Conservation (phyloP, 2,113 vertebrate species). For the Heterochromis multidens region DNA sequence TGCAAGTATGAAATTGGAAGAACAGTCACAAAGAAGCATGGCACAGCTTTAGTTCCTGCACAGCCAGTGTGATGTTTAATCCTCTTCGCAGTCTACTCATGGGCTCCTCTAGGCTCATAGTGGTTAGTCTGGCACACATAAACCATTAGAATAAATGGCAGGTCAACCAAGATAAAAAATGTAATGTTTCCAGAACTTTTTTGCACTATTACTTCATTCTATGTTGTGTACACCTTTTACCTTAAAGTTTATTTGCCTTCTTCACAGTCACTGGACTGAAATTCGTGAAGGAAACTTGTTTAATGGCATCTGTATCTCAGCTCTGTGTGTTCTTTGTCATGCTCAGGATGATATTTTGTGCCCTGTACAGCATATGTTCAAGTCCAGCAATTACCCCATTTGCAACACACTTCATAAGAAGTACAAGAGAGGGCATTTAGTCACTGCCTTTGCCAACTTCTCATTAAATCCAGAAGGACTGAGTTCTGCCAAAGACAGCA, state of each 20-base stretch:
- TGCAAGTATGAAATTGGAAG: slow-evolving; percentile 42
- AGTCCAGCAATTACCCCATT: neutral
- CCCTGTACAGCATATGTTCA: neutral
- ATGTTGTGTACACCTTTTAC: neutral
- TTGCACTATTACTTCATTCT: neutral
- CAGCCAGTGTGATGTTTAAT: slow-evolving; percentile 37
- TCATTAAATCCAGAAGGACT: slow-evolving; percentile 33
- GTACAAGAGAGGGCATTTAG: slow-evolving; percentile 3
- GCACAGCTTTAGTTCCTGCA: slow-evolving; percentile 1
- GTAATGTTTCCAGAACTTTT: neutral
- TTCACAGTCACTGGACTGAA: neutral
- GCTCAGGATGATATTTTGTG: neutral
- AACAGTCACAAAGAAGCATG: slow-evolving; percentile 15
- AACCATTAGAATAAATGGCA: neutral
- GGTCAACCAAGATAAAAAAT: neutral
- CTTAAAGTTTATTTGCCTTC: neutral
- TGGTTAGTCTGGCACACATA: neutral
- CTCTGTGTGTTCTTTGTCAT: neutral
- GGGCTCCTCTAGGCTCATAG: neutral
- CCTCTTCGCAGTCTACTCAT: neutral
- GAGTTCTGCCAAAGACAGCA: slow-evolving; percentile 27
- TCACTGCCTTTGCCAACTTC: slow-evolving; percentile 20
- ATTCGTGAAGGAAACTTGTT: neutral
- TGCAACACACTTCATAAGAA: neutral
- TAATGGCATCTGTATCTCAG: neutral